Evolutionary conservation across 2,113 vertebrate species (phyloP).

Genomic region (Jaculus jaculus): DNA sequence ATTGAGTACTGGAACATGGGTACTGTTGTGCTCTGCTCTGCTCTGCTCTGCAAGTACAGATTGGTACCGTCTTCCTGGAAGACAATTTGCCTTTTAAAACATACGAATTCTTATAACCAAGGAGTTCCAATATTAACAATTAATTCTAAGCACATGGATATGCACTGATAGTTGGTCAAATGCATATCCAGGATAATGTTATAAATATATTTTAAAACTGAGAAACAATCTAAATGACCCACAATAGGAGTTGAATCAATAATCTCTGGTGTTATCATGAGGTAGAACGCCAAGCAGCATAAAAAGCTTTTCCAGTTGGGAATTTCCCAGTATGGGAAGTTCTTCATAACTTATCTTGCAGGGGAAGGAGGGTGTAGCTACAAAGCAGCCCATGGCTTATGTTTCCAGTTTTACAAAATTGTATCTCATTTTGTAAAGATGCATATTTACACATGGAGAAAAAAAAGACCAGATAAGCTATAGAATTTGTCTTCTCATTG

Average conservation of each 20-base stretch:
- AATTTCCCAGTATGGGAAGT: not conserved
- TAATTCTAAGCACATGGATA: not conserved
- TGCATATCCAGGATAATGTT: not conserved
- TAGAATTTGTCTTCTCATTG: not conserved
- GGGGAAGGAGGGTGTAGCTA: not conserved
- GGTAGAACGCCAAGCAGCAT: not conserved
- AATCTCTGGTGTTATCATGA: not conserved
- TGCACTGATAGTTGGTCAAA: not conserved
- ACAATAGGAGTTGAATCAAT: not conserved
- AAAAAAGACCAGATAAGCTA: not conserved
- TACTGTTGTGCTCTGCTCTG: not conserved
- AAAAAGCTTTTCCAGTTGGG: not conserved
- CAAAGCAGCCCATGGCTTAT: not conserved
- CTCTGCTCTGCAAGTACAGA: not conserved
- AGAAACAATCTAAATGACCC: not conserved
- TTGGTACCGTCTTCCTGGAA: not conserved
- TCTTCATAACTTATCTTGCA: not conserved
- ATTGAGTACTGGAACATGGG: not conserved
- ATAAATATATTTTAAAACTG: slow-evolving; percentile 33
- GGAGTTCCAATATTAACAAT: not conserved
- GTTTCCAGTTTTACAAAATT: not conserved
- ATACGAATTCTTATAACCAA: not conserved
- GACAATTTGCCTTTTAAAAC: not conserved
- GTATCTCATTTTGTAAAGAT: not conserved
- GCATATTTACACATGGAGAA: not conserved